These are phyloP conservation scores for Craniophora ligustri DNA, from an alignment of 2,888 invertebrate genomes.

Conservation along the genomic window DNA sequence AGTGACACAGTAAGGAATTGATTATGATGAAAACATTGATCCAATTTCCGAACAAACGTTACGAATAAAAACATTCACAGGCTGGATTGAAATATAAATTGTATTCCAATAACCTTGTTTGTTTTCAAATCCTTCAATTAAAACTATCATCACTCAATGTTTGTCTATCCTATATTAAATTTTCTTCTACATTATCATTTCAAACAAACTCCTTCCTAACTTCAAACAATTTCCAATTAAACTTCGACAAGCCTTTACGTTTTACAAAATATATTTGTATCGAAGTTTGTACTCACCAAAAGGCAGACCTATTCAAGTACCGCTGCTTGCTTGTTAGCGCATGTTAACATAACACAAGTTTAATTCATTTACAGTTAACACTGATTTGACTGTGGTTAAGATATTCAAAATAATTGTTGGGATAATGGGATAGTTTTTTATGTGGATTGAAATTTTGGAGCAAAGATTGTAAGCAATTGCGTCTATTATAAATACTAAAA, in stretches of 20 bases:
- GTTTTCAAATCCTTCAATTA: neutral
- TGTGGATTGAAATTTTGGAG: neutral
- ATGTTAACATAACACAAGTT: neutral
- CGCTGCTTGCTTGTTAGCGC: neutral
- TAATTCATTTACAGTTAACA: neutral
- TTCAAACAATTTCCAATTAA: constrained; percentile 18
- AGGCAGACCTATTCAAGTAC: neutral
- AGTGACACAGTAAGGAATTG: too few species aligned
- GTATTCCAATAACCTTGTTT: neutral
- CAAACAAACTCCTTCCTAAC: constrained; percentile 4
- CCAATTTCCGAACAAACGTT: too few species aligned
- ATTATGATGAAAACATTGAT: too few species aligned
- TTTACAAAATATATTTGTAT: neutral
- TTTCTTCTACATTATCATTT: neutral
- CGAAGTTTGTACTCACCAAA: neutral
- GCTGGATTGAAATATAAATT: neutral
- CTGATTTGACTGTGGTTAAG: neutral
- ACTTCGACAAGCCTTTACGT: constrained; percentile 11
- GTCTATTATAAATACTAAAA: too few species aligned
- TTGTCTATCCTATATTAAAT: neutral
- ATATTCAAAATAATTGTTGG: neutral
- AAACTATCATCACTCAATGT: neutral
- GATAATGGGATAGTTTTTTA: neutral
- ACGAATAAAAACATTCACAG: too few species aligned
- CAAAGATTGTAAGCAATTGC: neutral